These are phyloP conservation scores for Halcyon senegalensis DNA, from an alignment of 2,113 vertebrate species.

Conservation along the genomic window DNA sequence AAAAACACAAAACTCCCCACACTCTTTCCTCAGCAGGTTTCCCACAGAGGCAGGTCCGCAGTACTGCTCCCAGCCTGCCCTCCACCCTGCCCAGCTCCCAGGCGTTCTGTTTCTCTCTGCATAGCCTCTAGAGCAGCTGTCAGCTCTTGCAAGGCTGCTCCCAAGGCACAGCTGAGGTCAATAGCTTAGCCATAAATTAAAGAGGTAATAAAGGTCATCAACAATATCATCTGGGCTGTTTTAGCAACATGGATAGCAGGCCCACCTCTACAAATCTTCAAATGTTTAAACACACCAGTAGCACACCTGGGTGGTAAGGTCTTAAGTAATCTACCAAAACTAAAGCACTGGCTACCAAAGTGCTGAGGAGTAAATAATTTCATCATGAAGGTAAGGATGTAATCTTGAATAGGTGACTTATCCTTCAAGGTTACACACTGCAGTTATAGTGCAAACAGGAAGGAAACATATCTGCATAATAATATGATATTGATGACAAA, in stretches of 20 bases:
- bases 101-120: fast-evolving
- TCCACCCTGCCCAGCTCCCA: fast-evolving
- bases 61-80: fast-evolving
- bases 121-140: too few species aligned
- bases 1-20: fast-evolving
- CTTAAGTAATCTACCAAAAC: fast-evolving
- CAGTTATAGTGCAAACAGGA: neutral
- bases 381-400: neutral
- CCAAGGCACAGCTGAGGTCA: neutral
- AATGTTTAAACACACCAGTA: fast-evolving
- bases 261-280: fast-evolving
- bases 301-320: neutral
- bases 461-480: neutral
- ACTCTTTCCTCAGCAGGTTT: fast-evolving
- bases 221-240: neutral
- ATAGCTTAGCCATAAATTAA: neutral
- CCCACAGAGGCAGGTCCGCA: fast-evolving
- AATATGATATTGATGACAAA: neutral
- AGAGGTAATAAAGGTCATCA: neutral
- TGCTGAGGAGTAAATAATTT: neutral
- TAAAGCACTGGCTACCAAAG: neutral
- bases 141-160: neutral
- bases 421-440: neutral
- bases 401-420: neutral
- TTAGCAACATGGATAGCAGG: neutral